These are phyloP conservation scores for Rissa tridactyla DNA, from an alignment of 2,113 vertebrate species.

Conservation along the genomic window DNA sequence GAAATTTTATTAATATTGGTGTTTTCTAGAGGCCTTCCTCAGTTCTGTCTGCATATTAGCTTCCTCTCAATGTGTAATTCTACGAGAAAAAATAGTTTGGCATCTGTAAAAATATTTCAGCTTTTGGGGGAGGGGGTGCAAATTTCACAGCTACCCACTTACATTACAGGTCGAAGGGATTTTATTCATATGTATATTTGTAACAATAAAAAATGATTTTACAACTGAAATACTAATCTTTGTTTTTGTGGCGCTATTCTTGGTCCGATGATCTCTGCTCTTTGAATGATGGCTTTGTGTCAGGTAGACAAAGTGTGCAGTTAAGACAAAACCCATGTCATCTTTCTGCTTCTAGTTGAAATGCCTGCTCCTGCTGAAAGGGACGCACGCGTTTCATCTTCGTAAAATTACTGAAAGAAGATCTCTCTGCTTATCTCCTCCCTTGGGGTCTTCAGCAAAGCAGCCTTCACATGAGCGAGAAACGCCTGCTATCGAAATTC, in stretches of 20 bases:
- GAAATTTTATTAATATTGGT: constrained; percentile 72
- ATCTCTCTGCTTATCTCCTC: not conserved
- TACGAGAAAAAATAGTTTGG: constrained; percentile 45
- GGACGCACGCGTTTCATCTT: not conserved
- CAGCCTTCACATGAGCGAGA: not conserved
- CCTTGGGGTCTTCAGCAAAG: not conserved
- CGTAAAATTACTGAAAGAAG: not conserved
- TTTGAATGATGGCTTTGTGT: not conserved
- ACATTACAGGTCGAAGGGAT: constrained; percentile 77
- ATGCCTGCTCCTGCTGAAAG: not conserved
- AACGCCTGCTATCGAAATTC: not conserved
- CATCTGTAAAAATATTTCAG: constrained; percentile 72
- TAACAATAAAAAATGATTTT: constrained; percentile 93
- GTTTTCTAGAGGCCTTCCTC: constrained; percentile 69
- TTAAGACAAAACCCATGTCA: not conserved
- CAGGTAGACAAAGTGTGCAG: not conserved
- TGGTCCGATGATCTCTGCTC: not conserved
- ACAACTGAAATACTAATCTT: constrained; percentile 68
- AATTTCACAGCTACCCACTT: constrained; percentile 73
- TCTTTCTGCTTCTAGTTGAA: not conserved
- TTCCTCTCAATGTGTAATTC: constrained; percentile 74
- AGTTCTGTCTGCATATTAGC: constrained; percentile 74
- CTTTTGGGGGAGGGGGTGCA: constrained; percentile 50
- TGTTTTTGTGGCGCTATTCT: not conserved
- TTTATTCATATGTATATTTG: constrained; percentile 90